phyloP scores from a whole-genome alignment of 2,113 vertebrate species.

The Thunnus thynnus region DNA sequence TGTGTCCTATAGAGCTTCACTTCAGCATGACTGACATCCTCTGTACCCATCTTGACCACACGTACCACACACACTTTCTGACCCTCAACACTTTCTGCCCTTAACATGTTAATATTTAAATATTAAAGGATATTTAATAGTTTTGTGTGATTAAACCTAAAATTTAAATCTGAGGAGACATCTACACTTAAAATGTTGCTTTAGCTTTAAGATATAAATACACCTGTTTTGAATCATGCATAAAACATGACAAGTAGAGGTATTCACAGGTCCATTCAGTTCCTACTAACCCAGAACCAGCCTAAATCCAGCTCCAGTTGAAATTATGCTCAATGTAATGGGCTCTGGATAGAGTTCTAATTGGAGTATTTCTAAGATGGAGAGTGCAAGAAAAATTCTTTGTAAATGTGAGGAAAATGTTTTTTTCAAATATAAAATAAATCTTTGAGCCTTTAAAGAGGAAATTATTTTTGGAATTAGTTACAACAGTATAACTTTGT shows the following conservation, averaged over 20 bases:
- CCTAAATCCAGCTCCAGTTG: too few relatives aligned
- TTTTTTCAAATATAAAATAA: too few relatives aligned
- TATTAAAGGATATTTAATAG: background rate
- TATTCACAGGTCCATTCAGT: background rate
- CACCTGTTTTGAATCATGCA: background rate
- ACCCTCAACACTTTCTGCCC: background rate
- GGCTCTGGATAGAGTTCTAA: background rate
- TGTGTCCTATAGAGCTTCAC: constrained; percentile 13
- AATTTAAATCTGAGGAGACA: background rate
- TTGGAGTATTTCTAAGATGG: background rate
- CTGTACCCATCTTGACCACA: background rate
- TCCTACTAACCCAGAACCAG: too few relatives aligned
- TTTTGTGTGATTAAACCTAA: background rate
- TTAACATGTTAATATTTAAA: constrained; percentile 1
- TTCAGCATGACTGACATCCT: background rate
- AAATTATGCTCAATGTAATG: too few relatives aligned
- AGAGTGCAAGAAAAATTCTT: background rate
- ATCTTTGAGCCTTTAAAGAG: too few relatives aligned
- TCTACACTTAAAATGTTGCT: background rate
- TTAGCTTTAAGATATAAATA: background rate
- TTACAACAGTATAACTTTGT: background rate
- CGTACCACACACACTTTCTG: constrained; percentile 7
- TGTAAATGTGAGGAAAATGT: background rate
- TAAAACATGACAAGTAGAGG: constrained; percentile 1
- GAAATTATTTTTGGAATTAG: background rate